Base-by-base conservation (phyloP, 2,113 vertebrate species). In the Equus quagga region DNA sequence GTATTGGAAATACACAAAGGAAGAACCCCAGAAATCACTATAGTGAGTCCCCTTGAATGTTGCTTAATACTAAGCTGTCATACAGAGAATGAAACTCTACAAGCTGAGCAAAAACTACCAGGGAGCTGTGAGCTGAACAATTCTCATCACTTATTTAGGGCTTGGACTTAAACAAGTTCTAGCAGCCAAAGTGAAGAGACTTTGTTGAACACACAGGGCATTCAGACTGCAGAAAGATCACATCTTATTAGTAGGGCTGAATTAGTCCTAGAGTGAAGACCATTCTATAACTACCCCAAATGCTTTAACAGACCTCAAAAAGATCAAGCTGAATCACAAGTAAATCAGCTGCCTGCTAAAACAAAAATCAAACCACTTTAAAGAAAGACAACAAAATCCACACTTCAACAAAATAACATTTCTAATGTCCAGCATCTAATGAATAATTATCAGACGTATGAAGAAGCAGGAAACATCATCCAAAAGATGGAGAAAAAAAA, bases 161-260 rank as follows among this genome's bases (percentile, higher is more conserved):
- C 1, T 80, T 4, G 56, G 21, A 54, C 17, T 56, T 62, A 14
- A 69, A 58, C n/a, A 64, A 91, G 60, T 78, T 87, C 58, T 95
- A n/a, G 56, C 10, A 70, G 26, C 56, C 31, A 87, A 82, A 83
- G 36, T 46, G 67, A 96, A 67, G 67, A 75, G 46, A 92, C 19
- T 72, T 86, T 73, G 46, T 46, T 58, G 46, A 81, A 65, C 2
- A 46, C 4, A 6, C 9, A 56, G 33, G 11, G 46, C 15, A 86
- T 56, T 46, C 23, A 44, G 31, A 86, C 56, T 81, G 69, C 65
- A 96, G 73, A 92, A 92, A 92, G n/a, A 65, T 75, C 58, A 87
- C 44, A 36, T 24, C 8, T 18, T 36, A 19, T 70, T 23, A 60
- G 8, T 49, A 70, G 17, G 17, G 51, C 17, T 60, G 18, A 80